Percentiles rank a stretch among this genome's conserved stretches.
These are phyloP conservation scores for Gonatopus flavifemur DNA, from an alignment of 1,140 invertebrate genomes.

Conservation along the genomic window DNA sequence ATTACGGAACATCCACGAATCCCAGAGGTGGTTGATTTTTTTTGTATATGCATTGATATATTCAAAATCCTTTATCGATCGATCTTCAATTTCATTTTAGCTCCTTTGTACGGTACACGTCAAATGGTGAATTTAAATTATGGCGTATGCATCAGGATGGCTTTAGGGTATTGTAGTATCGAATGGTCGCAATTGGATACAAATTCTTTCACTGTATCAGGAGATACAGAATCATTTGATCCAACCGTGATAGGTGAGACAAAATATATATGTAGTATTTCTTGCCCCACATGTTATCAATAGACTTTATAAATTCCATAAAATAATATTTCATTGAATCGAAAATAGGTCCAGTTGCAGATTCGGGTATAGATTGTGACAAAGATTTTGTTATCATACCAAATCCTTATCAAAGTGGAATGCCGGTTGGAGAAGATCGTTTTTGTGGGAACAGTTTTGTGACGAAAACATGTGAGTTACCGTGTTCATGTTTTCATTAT, in stretches of 20 bases:
- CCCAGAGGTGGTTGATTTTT: constrained; percentile 36
- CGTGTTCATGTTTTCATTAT: constrained; percentile 20
- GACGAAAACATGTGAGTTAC: constrained; percentile 67
- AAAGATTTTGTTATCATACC: constrained; percentile 77
- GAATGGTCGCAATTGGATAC: constrained; percentile 63
- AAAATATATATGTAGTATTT: background rate
- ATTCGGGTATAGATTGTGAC: constrained; percentile 62
- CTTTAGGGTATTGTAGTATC: constrained; percentile 68
- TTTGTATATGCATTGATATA: constrained; percentile 1
- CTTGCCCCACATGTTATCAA: background rate
- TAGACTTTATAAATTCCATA: background rate
- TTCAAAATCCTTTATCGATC: background rate
- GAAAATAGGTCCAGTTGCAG: constrained; percentile 52
- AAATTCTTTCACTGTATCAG: constrained; percentile 72
- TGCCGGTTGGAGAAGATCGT: constrained; percentile 60
- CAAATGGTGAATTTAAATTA: constrained; percentile 76
- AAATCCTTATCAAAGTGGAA: constrained; percentile 60
- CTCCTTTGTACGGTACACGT: constrained; percentile 62
- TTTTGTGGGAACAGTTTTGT: constrained; percentile 74
- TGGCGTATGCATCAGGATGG: constrained; percentile 72
- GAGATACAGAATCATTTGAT: constrained; percentile 64
- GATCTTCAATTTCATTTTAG: constrained; percentile 13
- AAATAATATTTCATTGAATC: background rate
- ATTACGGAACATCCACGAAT: constrained; percentile 68
- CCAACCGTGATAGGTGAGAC: constrained; percentile 41